Conservation (phyloP, 2,113 vertebrate species). For the Potamarius usumacintae region DNA sequence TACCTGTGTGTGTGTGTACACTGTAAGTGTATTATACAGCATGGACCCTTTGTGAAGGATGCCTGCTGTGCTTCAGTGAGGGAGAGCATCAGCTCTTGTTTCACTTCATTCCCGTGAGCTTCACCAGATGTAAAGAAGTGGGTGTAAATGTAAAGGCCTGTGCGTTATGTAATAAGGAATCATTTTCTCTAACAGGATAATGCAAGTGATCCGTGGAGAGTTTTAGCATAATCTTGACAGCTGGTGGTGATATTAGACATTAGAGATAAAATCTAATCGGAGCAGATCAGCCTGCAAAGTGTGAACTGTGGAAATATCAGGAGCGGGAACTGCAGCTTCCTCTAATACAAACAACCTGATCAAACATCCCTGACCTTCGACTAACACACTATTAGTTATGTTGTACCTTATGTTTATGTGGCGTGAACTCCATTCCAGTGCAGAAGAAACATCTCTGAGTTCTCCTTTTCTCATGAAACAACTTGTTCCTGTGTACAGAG, state of each 20-base stretch:
- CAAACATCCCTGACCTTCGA: not conserved
- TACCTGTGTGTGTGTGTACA: not conserved
- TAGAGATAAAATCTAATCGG: not conserved
- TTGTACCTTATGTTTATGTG: too few relatives aligned
- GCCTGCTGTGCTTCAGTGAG: not conserved
- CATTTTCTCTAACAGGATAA: not conserved
- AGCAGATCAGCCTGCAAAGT: too few relatives aligned
- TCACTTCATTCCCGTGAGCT: not conserved
- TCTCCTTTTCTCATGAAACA: too few relatives aligned
- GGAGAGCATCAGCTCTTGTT: not conserved
- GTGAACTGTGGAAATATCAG: too few relatives aligned
- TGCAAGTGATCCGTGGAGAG: not conserved
- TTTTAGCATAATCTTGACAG: not conserved
- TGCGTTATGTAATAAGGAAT: not conserved
- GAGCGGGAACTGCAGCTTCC: too few relatives aligned
- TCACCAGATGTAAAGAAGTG: constrained; percentile 6
- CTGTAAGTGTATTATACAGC: not conserved
- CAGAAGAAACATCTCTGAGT: too few relatives aligned
- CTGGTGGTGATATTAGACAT: not conserved
- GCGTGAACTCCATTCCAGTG: too few relatives aligned
- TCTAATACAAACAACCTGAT: not conserved
- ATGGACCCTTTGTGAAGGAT: not conserved
- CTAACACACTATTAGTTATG: too few relatives aligned
- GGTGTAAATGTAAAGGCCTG: constrained; percentile 2
- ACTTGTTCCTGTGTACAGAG: too few relatives aligned